Percentiles rank a stretch among this genome's conserved stretches.
phyloP scores from a whole-genome alignment of 2,797 vertebrate genomes.

The Ptychobarbus kaznakovi region DNA sequence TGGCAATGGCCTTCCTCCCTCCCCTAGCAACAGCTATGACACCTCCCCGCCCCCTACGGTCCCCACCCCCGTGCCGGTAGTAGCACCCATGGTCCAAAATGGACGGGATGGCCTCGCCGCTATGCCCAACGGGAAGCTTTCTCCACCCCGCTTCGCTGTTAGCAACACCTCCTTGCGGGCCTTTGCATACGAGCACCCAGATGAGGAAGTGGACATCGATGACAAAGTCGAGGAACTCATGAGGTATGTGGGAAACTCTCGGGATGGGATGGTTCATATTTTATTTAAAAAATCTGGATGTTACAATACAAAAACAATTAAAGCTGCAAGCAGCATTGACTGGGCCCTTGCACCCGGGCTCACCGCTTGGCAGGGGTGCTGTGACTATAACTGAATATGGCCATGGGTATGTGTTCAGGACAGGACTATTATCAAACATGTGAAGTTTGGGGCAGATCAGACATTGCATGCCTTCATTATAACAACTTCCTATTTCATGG shows the following conservation, averaged over 20 bases:
- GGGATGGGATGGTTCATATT: neutral
- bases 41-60: slow-evolving; percentile 80
- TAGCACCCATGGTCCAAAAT: slow-evolving; percentile 82
- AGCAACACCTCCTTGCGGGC: slow-evolving; percentile 70
- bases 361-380: too few relatives aligned
- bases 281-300: neutral
- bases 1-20: slow-evolving; percentile 84
- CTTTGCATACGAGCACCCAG: slow-evolving; percentile 89
- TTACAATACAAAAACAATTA: neutral
- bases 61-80: slow-evolving; percentile 70
- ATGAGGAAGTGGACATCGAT: slow-evolving; percentile 96
- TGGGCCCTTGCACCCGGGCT: too few relatives aligned
- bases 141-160: slow-evolving; percentile 88
- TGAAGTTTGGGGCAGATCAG: neutral
- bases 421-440: neutral
- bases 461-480: neutral
- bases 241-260: slow-evolving; percentile 80
- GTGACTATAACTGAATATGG: neutral
- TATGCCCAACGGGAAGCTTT: slow-evolving; percentile 91
- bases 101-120: slow-evolving; percentile 84
- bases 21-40: slow-evolving; percentile 90
- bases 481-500: neutral
- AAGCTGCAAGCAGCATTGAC: neutral
- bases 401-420: neutral
- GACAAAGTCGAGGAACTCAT: slow-evolving; percentile 98